These are phyloP conservation scores for Amblyornis subalaris DNA, from an alignment of 2,113 vertebrate genomes.

Conservation along the genomic window DNA sequence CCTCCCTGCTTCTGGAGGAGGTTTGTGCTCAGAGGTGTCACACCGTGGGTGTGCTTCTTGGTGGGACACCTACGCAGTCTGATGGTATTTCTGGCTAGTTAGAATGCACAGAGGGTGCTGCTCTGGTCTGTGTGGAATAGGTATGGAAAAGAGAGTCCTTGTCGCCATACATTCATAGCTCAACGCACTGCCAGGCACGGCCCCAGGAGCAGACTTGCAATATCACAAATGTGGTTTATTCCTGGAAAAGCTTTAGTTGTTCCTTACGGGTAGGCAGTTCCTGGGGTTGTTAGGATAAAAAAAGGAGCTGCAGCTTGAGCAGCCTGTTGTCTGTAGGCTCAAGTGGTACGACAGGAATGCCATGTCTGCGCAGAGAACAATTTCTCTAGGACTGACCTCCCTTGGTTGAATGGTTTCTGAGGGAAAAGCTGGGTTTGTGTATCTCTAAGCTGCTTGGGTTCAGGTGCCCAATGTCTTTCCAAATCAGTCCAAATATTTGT, in stretches of 20 bases:
- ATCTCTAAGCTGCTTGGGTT: neutral
- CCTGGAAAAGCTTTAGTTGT: neutral
- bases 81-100: neutral
- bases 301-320: neutral
- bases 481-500: neutral
- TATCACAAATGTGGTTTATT: neutral
- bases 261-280: neutral
- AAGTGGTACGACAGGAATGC: accelerated
- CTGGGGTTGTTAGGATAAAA: neutral
- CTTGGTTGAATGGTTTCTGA: neutral
- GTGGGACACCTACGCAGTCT: neutral
- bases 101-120: neutral
- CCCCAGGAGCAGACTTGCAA: neutral
- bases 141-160: neutral
- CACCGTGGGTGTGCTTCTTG: neutral
- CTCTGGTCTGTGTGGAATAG: neutral
- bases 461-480: neutral
- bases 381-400: neutral
- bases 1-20: neutral
- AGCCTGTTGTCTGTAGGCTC: neutral
- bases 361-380: accelerated
- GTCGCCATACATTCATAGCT: neutral
- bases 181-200: neutral
- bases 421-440: neutral
- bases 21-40: neutral